Evolutionary conservation across 1,140 invertebrate genomes (phyloP).

Genomic region (Myzus persicae): DNA sequence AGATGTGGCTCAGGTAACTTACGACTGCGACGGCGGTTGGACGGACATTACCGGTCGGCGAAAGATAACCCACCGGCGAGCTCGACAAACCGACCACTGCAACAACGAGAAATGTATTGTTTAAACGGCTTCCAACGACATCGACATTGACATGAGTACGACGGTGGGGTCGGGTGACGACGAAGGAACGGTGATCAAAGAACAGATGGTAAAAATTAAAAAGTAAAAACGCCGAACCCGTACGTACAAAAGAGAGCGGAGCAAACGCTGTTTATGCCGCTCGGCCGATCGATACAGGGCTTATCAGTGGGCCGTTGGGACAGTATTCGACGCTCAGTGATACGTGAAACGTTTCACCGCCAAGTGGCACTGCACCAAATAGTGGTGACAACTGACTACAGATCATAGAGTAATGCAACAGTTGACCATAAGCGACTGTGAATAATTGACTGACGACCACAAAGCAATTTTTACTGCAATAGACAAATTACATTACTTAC

Average conservation of each 20-base stretch:
- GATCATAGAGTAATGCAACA: no score
- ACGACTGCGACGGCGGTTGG: no score
- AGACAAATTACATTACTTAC: no score
- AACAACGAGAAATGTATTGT: not conserved
- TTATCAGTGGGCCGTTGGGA: not conserved
- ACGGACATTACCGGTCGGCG: not conserved
- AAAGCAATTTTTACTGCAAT: no score
- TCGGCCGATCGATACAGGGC: not conserved
- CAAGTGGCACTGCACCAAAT: not conserved
- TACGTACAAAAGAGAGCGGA: not conserved
- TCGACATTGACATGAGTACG: not conserved
- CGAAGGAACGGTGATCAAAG: not conserved
- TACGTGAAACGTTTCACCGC: not conserved
- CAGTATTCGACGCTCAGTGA: not conserved
- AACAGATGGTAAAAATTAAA: no score
- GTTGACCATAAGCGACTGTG: no score
- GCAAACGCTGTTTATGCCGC: not conserved
- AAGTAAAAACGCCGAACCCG: not conserved
- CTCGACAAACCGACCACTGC: not conserved
- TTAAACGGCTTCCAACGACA: not conserved
- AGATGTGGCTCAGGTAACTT: not conserved
- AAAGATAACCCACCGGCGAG: not conserved
- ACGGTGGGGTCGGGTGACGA: not conserved
- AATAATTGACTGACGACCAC: no score
- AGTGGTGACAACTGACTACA: not conserved